Base-by-base conservation (phyloP, 2,113 vertebrate species). In the Neofelis nebulosa region DNA sequence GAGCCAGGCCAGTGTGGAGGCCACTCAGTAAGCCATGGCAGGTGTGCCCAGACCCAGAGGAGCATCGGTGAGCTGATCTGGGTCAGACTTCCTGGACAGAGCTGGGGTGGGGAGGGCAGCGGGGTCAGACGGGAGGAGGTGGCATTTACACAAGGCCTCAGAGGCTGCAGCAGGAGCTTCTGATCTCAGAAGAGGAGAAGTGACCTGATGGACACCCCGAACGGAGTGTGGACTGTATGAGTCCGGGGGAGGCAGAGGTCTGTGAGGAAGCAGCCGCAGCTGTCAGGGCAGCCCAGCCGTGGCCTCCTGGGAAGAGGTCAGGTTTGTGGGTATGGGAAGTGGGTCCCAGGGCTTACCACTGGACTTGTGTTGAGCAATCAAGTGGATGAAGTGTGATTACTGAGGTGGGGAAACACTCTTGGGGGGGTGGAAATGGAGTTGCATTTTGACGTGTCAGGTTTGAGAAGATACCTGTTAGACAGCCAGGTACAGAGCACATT, bases 231-330 rank as follows among this genome's bases (percentile, higher is more conserved):
- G 68, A 48, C 71, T 29, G 2, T 16, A 1, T 52, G 79, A 10
- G 36, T 52, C 29, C 63, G 48, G 65, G 25, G 1, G 29, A 27
- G 87, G 69, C 0, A 0, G 86, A 45, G 5, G 21, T 48, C 1
- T 0, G 16, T 2, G 15, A 11, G 18, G 81, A 50, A n/a, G 41
- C 27, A 1, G n/a, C 81, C 2, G 0, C 10, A 4, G 5, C 81
- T 11, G 12, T 36, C 27, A 16, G 0, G 21, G 76, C 4, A 33
- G 81, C 16, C 3, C 3, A 8, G 52, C 50, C 18, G 3, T 19
- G 41, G 19, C 3, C 1, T 15, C 10, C 45, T 27, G 36, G 25
- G 66, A 71, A 18, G 61, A 52, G 61, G 55, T 73, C 69, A 19
- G 18, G 16, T 21, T 5, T n/a, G 68, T 29, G 27, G 45, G 19